phyloP scores from a whole-genome alignment of 1,140 invertebrate genomes.

The Aphaenogaster ashmeadi region DNA sequence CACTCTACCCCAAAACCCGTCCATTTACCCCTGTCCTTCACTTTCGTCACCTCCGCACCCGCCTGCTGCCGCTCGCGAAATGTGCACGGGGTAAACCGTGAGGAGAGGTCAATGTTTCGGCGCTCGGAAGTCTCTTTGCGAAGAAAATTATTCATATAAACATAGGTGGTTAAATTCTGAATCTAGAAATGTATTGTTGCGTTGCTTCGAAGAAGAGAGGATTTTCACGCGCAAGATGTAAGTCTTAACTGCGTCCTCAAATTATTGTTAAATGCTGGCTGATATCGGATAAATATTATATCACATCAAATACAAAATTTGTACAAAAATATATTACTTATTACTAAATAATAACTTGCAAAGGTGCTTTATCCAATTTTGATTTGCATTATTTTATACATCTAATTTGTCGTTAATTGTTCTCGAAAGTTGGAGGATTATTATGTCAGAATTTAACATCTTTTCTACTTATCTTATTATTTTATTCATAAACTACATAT shows the following conservation, averaged over 20 bases:
- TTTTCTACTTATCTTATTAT: background rate
- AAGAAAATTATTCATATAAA: slow-evolving; percentile 5
- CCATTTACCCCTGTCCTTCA: slow-evolving; percentile 78
- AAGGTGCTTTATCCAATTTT: background rate
- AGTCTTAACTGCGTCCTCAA: background rate
- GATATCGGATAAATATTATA: background rate
- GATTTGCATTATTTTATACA: background rate
- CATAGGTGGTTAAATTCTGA: background rate
- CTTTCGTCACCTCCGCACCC: slow-evolving; percentile 71
- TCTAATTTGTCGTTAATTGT: background rate
- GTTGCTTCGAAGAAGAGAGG: too few relatives aligned
- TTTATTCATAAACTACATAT: slow-evolving; percentile 23
- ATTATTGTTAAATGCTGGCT: background rate
- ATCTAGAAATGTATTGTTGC: background rate
- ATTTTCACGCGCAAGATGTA: background rate
- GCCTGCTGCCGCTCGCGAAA: background rate
- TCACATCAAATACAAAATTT: slow-evolving; percentile 1
- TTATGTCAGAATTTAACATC: background rate
- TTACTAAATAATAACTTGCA: background rate
- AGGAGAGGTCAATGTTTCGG: slow-evolving; percentile 38
- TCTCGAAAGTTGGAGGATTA: background rate
- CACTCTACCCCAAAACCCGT: slow-evolving; percentile 69
- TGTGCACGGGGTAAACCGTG: background rate
- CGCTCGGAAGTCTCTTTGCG: background rate
- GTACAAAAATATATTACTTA: background rate